Percentiles rank a stretch among this genome's conserved stretches.
phyloP scores from a whole-genome alignment of 2,888 invertebrate genomes.

The Sinohyriopsis cumingii region DNA sequence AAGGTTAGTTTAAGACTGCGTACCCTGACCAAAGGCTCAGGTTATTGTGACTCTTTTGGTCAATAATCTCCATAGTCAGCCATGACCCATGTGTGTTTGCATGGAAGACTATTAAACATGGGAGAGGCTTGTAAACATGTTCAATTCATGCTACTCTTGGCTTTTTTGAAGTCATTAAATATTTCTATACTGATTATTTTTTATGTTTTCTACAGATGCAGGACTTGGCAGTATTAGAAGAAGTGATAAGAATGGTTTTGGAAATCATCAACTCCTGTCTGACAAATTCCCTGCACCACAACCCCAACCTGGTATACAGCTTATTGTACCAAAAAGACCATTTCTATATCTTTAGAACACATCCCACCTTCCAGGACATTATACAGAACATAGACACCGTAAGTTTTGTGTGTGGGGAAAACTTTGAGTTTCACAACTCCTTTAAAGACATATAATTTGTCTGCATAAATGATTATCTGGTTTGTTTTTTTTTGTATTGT shows the following conservation, averaged over 20 bases:
- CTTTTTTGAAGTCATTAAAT: too few relatives aligned
- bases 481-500: not conserved
- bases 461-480: not conserved
- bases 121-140: too few relatives aligned
- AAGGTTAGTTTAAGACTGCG: too few relatives aligned
- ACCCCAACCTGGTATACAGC: constrained; percentile 95
- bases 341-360: constrained; percentile 84
- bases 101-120: too few relatives aligned
- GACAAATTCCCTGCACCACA: constrained; percentile 87
- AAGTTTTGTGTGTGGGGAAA: constrained; percentile 61
- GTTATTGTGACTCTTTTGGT: too few relatives aligned
- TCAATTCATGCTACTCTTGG: too few relatives aligned
- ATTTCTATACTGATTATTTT: too few relatives aligned
- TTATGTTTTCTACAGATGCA: constrained; percentile 75
- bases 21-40: too few relatives aligned
- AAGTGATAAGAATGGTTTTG: constrained; percentile 95
- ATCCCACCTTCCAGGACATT: constrained; percentile 91
- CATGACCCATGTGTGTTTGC: too few relatives aligned
- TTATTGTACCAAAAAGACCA: constrained; percentile 90
- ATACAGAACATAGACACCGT: constrained; percentile 96
- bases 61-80: too few relatives aligned
- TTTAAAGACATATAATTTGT: not conserved
- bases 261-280: constrained; percentile 98
- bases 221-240: constrained; percentile 89
- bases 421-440: not conserved